Evolutionary conservation across 2,113 vertebrate species (phyloP).

Genomic region (Ameiurus melas): DNA sequence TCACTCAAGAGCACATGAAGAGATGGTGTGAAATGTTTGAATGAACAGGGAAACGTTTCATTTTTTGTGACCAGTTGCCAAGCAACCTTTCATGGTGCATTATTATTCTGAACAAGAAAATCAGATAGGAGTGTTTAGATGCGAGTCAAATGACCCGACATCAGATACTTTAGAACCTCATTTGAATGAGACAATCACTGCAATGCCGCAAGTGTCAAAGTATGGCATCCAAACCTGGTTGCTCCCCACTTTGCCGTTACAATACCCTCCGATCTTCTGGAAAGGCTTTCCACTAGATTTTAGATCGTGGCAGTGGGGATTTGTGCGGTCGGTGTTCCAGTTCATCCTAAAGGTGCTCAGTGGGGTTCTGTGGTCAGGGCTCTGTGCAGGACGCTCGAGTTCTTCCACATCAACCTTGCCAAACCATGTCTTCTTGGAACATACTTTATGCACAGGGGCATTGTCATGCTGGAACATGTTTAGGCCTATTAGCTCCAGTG

Average conservation of each 20-base stretch:
- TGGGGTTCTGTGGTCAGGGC: no score
- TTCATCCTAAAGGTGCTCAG: no score
- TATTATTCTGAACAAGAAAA: neutral
- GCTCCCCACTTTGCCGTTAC: neutral
- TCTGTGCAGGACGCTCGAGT: no score
- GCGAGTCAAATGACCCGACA: neutral
- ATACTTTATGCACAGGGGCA: neutral
- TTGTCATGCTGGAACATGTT: no score
- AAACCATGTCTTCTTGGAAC: neutral
- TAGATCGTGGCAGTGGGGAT: neutral
- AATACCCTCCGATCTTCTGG: neutral
- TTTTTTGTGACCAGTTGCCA: neutral
- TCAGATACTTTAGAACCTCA: neutral
- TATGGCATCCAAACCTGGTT: neutral
- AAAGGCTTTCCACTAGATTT: neutral
- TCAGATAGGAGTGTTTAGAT: neutral
- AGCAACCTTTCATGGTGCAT: neutral
- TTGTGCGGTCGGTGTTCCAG: no score
- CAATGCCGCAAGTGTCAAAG: neutral
- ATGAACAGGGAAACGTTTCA: neutral
- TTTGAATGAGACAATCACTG: neutral
- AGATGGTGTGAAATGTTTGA: neutral
- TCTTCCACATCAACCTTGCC: no score
- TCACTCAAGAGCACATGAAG: neutral
- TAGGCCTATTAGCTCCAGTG: neutral